phyloP scores from a whole-genome alignment of 2,797 vertebrate genomes.

The Galagoides demidoff region DNA sequence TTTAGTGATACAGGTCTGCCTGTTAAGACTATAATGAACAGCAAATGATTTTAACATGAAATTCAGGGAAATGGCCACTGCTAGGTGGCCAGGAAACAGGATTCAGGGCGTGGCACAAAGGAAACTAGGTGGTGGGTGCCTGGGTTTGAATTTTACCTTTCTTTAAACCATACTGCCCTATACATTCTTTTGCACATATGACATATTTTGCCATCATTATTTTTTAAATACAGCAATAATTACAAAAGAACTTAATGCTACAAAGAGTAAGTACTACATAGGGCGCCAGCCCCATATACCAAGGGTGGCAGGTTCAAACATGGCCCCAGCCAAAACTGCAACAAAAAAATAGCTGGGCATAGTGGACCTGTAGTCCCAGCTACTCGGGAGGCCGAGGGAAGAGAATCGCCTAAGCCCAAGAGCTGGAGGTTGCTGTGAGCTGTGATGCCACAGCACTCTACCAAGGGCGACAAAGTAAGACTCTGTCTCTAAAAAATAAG shows the following conservation, averaged over 20 bases:
- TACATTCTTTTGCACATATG: neutral
- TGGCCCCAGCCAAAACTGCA: too few species aligned
- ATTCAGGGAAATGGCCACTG: neutral
- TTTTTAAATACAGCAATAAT: conserved; percentile 4
- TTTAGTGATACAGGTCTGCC: neutral
- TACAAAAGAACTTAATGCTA: neutral
- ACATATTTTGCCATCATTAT: neutral
- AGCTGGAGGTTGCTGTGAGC: too few species aligned
- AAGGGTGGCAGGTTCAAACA: too few species aligned
- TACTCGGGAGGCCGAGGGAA: too few species aligned
- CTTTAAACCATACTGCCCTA: neutral
- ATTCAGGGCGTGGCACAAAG: neutral
- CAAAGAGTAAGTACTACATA: neutral
- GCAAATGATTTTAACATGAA: neutral
- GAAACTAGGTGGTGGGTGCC: neutral
- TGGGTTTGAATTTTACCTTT: neutral
- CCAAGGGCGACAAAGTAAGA: too few species aligned
- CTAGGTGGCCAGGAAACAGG: neutral
- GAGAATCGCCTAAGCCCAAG: too few species aligned
- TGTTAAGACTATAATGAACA: neutral
- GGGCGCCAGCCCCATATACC: too few species aligned
- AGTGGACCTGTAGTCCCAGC: too few species aligned
- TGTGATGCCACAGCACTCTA: too few species aligned
- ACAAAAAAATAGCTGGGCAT: too few species aligned
- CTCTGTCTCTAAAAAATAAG: too few species aligned